phyloP scores from a whole-genome alignment of 2,113 vertebrate genomes.

The Megaceryle torquata region DNA sequence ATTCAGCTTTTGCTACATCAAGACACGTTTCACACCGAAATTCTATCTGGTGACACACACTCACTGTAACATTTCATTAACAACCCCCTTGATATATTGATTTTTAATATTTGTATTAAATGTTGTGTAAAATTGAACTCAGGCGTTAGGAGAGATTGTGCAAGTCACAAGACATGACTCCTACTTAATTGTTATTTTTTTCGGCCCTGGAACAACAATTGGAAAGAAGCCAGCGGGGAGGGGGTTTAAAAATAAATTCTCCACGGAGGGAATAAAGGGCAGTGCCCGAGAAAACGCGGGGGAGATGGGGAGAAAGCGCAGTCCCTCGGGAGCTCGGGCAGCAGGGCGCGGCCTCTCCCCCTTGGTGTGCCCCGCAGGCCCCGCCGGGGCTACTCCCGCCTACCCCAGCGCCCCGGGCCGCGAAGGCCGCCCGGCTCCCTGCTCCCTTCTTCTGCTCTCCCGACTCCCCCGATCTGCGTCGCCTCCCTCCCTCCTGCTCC shows the following conservation, averaged over 20 bases:
- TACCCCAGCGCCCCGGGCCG: neutral
- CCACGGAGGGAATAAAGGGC: neutral
- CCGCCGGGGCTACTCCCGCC: neutral
- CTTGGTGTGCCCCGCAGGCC: neutral
- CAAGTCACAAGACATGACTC: conserved; percentile 76
- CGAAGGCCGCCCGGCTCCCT: neutral
- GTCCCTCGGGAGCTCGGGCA: neutral
- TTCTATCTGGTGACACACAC: conserved; percentile 60
- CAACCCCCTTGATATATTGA: conserved; percentile 76
- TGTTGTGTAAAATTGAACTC: conserved; percentile 79
- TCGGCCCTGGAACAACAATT: conserved; percentile 71
- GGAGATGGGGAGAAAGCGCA: neutral
- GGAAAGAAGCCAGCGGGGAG: conserved; percentile 48
- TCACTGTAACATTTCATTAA: conserved; percentile 70
- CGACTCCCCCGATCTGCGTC: neutral
- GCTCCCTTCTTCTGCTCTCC: neutral
- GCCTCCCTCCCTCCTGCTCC: neutral
- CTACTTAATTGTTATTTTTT: conserved; percentile 77
- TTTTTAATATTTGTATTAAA: conserved; percentile 81
- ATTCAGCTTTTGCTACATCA: conserved; percentile 67
- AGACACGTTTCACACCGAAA: conserved; percentile 61
- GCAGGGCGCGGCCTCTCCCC: neutral
- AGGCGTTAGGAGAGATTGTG: conserved; percentile 74
- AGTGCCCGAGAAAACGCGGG: neutral
- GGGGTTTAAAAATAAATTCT: neutral